Percentiles rank a stretch among this genome's conserved stretches.
Evolutionary conservation across 2,797 vertebrate genomes (phyloP).

Genomic region (Characodon lateralis): DNA sequence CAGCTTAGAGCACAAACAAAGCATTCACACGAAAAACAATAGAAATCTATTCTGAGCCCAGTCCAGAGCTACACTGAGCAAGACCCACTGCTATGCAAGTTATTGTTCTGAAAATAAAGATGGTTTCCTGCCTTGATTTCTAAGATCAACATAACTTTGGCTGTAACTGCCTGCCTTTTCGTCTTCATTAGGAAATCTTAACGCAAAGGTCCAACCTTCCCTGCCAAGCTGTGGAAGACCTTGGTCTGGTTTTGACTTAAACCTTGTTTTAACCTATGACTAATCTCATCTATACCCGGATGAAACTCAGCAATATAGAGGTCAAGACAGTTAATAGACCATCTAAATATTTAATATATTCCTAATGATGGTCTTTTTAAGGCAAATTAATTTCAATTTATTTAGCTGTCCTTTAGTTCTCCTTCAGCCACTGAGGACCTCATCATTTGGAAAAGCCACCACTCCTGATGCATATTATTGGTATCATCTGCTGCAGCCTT

Average conservation of each 20-base stretch:
- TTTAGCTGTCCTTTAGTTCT: background rate
- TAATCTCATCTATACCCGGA: constrained; percentile 45
- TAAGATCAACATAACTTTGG: background rate
- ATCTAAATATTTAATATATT: background rate
- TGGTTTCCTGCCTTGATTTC: background rate
- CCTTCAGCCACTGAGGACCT: background rate
- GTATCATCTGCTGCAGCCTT: background rate
- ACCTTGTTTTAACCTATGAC: constrained; percentile 11
- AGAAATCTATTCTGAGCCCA: constrained; percentile 34
- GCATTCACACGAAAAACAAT: constrained; percentile 30
- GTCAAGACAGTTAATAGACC: background rate
- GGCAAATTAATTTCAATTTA: background rate
- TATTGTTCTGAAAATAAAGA: constrained; percentile 34
- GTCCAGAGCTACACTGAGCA: constrained; percentile 3
- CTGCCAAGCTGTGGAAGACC: background rate
- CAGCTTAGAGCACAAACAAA: background rate
- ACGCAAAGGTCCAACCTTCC: background rate
- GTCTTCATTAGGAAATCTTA: constrained; percentile 6
- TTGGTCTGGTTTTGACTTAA: constrained; percentile 28
- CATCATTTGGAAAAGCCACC: background rate
- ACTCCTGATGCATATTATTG: background rate
- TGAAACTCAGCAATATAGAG: background rate
- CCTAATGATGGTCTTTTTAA: background rate
- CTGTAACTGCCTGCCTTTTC: background rate
- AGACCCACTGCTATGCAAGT: constrained; percentile 6